These are phyloP conservation scores for Myathropa florea DNA, from an alignment of 2,888 invertebrate species.

Conservation along the genomic window DNA sequence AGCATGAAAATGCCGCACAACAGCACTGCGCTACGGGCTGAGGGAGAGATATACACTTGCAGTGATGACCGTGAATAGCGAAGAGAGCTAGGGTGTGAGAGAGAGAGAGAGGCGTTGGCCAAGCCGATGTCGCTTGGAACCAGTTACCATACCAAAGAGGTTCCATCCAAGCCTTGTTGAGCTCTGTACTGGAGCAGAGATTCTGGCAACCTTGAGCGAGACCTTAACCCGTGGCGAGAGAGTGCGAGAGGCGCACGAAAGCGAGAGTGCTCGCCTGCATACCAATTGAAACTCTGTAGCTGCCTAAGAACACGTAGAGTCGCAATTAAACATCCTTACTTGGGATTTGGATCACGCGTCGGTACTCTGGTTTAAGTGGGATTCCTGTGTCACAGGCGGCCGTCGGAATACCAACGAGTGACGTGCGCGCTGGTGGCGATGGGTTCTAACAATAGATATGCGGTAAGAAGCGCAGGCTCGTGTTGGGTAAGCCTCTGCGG, in stretches of 20 bases:
- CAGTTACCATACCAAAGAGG: background rate
- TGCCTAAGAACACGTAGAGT: background rate
- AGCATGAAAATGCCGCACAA: conserved; percentile 41
- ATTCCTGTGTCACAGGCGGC: background rate
- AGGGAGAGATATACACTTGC: background rate
- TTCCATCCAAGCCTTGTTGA: too few species aligned
- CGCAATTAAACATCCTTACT: conserved; percentile 10
- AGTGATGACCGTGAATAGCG: background rate
- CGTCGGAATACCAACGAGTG: conserved; percentile 1
- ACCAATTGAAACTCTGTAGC: background rate
- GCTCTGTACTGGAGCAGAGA: background rate
- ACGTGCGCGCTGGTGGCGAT: background rate
- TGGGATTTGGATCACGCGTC: conserved; percentile 28
- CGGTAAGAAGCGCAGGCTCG: background rate
- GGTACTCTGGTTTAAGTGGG: background rate
- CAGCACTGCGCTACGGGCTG: background rate
- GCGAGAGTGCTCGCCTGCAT: conserved; percentile 13
- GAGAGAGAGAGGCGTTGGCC: background rate
- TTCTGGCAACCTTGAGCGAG: conserved; percentile 4
- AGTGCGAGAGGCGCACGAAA: background rate
- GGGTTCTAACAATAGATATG: background rate
- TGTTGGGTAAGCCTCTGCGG: background rate
- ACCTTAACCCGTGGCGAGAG: conserved; percentile 1
- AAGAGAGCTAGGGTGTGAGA: background rate
- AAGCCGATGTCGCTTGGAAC: background rate